Percentiles rank a stretch among this genome's conserved stretches.
Evolutionary conservation across 2,797 vertebrate species (phyloP).

Genomic region (Hippopotamyrus pictus): DNA sequence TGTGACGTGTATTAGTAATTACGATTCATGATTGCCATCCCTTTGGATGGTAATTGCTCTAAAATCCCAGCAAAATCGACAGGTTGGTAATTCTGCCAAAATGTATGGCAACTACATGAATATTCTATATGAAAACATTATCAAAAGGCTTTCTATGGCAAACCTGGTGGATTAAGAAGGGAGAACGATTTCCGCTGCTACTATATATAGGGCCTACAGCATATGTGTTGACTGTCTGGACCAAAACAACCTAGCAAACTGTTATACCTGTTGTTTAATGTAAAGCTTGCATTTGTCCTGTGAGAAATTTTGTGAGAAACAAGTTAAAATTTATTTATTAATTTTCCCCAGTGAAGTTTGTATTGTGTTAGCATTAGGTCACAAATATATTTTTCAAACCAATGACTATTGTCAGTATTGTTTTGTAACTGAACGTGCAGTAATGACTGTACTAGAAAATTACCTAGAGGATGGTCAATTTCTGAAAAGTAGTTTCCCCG

Average conservation of each 20-base stretch:
- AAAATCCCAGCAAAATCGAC: background rate
- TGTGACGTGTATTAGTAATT: background rate
- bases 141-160: background rate
- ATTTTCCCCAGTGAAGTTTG: background rate
- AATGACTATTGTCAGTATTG: background rate
- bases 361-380: constrained; percentile 23
- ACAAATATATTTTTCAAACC: background rate
- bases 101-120: background rate
- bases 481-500: background rate
- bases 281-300: background rate
- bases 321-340: background rate
- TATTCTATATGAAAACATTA: background rate
- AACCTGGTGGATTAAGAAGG: background rate
- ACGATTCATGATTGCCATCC: background rate
- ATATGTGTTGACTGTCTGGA: background rate
- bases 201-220: background rate
- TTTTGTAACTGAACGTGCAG: background rate
- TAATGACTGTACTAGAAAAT: background rate
- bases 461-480: background rate
- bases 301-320: background rate
- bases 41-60: background rate
- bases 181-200: background rate
- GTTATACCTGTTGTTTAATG: background rate
- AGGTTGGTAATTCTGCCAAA: background rate
- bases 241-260: background rate